Conservation (phyloP, 64 coral and sea anemone genomes). For the Trachythela sp. region DNA sequence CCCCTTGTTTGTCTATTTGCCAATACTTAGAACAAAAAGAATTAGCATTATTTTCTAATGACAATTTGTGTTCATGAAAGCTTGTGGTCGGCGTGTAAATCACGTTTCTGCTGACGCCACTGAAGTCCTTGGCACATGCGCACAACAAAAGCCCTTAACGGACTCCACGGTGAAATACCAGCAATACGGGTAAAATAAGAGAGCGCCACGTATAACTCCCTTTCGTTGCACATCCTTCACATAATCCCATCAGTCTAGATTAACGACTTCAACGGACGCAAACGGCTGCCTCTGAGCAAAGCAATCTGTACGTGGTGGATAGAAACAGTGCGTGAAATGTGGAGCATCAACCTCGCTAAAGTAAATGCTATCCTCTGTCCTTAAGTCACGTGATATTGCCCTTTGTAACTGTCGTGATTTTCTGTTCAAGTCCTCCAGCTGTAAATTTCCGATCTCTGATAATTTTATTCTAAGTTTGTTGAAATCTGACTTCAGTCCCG, state of each 20-base stretch:
- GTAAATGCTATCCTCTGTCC: slow-evolving; percentile 86
- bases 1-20: no score
- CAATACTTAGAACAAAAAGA: no score
- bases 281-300: not conserved
- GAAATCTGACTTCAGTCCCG: slow-evolving; percentile 88
- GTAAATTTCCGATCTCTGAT: slow-evolving; percentile 78
- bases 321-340: not conserved
- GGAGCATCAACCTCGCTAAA: slow-evolving; percentile 78
- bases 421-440: slow-evolving; percentile 71
- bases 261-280: not conserved
- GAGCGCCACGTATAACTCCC: not conserved
- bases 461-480: slow-evolving; percentile 96
- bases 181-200: not conserved
- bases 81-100: no score
- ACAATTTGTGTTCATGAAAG: no score
- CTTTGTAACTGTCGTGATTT: slow-evolving; percentile 88
- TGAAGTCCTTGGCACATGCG: no score
- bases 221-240: not conserved
- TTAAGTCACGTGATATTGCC: slow-evolving; percentile 79
- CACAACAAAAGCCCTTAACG: no score
- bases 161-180: not conserved
- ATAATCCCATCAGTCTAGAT: not conserved
- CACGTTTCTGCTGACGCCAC: no score
- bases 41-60: no score
- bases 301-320: slow-evolving; percentile 5